phyloP scores from a whole-genome alignment of 2,113 vertebrate genomes.

The Holacanthus passer region DNA sequence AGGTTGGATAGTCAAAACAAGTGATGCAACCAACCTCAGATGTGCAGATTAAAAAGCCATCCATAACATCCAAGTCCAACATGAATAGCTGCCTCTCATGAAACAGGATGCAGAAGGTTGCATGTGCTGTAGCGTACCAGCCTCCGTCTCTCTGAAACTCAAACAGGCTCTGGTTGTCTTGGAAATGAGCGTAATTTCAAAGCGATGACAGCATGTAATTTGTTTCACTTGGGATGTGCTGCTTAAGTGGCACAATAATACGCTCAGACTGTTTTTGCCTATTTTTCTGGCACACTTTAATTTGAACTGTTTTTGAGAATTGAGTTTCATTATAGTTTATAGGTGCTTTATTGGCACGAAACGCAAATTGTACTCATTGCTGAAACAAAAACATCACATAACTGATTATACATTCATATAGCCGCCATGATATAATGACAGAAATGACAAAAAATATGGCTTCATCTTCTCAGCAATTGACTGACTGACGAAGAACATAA shows the following conservation, averaged over 20 bases:
- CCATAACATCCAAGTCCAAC: slow-evolving; percentile 62
- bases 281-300: slow-evolving; percentile 14
- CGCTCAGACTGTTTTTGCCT: slow-evolving; percentile 4
- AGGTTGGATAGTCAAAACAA: slow-evolving; percentile 72
- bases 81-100: slow-evolving; percentile 42
- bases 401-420: slow-evolving; percentile 4
- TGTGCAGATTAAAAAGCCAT: slow-evolving; percentile 61
- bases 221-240: slow-evolving; percentile 38
- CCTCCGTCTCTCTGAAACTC: slow-evolving; percentile 6
- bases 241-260: slow-evolving; percentile 48
- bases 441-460: neutral
- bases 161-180: slow-evolving; percentile 21
- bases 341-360: slow-evolving; percentile 1
- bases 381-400: slow-evolving; percentile 3
- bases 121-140: neutral
- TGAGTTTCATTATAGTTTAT: slow-evolving; percentile 44
- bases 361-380: slow-evolving; percentile 6
- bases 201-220: slow-evolving; percentile 63
- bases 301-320: slow-evolving; percentile 31
- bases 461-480: neutral
- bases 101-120: slow-evolving; percentile 17
- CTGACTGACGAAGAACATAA: no score
- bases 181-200: slow-evolving; percentile 41
- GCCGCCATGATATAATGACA: neutral
- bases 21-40: slow-evolving; percentile 65